These are phyloP conservation scores for Antheraea yamamai DNA, from an alignment of 2,888 invertebrate species.

Conservation along the genomic window DNA sequence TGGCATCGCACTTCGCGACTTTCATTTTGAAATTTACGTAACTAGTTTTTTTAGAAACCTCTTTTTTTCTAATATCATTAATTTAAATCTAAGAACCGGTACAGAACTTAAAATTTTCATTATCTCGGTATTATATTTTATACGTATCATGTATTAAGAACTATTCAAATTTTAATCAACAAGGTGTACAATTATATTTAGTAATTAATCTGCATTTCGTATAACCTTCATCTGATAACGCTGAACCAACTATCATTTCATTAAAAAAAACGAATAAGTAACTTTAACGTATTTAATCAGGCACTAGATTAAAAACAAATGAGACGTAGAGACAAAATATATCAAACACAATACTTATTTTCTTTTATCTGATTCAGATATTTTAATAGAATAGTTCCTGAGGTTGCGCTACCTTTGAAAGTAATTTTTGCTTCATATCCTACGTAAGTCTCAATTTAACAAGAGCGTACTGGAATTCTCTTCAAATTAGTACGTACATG, in stretches of 20 bases:
- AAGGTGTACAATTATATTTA: too few relatives aligned
- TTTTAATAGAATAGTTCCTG: background rate
- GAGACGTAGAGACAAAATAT: background rate
- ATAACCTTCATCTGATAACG: too few relatives aligned
- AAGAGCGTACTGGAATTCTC: conserved; percentile 13
- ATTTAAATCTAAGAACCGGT: background rate
- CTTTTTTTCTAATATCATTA: conserved; percentile 14
- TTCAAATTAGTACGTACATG: conserved; percentile 35
- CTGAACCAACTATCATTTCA: too few relatives aligned
- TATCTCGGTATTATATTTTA: too few relatives aligned
- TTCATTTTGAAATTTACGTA: conserved; percentile 19
- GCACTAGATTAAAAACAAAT: background rate
- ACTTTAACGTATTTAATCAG: background rate
- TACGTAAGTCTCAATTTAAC: conserved; percentile 43
- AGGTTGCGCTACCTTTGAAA: conserved; percentile 25
- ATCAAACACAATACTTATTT: background rate
- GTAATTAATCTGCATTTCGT: too few relatives aligned
- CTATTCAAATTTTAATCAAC: too few relatives aligned
- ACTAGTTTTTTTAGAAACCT: conserved; percentile 16
- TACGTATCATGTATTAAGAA: too few relatives aligned
- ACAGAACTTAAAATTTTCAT: too few relatives aligned
- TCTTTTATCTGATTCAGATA: background rate
- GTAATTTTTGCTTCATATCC: conserved; percentile 27
- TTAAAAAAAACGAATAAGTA: background rate
- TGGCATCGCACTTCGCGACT: conserved; percentile 18